Evolutionary conservation across 2,113 vertebrate genomes (phyloP).

Genomic region (Mesocricetus auratus): DNA sequence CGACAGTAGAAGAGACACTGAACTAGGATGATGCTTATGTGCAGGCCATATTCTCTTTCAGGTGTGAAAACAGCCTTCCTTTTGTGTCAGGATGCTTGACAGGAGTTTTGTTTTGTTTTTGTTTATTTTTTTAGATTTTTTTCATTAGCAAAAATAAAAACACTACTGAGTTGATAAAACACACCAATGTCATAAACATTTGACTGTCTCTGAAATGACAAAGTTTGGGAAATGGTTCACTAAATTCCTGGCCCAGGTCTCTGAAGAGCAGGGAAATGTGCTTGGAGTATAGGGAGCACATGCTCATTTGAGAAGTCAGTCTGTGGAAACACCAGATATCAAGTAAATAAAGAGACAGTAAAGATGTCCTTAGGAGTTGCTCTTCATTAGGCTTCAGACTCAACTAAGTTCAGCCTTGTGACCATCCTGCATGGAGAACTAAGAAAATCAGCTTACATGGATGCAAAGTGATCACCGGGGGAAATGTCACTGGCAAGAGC

Average conservation of each 20-base stretch:
- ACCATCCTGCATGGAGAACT: neutral
- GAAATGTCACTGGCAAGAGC: rapidly evolving
- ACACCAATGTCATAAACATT: neutral
- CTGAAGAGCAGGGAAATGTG: neutral
- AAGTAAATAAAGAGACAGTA: neutral
- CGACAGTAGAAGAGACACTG: neutral
- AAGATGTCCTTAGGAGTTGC: neutral
- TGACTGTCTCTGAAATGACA: neutral
- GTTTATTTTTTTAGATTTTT: neutral
- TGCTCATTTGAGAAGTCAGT: rapidly evolving
- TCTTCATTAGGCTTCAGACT: neutral
- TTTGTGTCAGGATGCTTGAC: constrained; percentile 28
- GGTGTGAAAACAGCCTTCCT: neutral
- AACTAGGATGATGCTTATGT: neutral
- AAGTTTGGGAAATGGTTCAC: neutral
- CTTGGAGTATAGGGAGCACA: rapidly evolving
- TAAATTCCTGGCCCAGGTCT: neutral
- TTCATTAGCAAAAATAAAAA: constrained; percentile 32
- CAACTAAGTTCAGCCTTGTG: neutral
- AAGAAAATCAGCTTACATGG: neutral
- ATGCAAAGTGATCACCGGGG: neutral
- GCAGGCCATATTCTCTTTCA: neutral
- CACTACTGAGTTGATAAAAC: neutral
- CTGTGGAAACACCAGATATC: neutral
- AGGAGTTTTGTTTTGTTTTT: neutral